These are phyloP conservation scores for Boulengeromyrus knoepffleri DNA, from an alignment of 2,113 vertebrate species.

Conservation along the genomic window DNA sequence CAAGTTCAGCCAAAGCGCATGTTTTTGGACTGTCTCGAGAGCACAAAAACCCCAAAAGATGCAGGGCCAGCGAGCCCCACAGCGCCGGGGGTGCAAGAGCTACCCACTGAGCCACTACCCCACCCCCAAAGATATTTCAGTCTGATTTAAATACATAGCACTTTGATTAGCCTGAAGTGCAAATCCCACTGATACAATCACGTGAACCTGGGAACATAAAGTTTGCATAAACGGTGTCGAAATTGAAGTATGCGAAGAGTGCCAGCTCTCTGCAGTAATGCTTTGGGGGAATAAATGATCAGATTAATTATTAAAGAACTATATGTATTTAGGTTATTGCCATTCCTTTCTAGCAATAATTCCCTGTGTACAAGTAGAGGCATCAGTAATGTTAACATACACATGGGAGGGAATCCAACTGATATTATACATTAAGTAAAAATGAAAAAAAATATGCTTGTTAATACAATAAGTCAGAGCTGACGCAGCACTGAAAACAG, in stretches of 20 bases:
- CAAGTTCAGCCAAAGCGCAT: not conserved
- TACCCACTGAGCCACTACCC: not conserved
- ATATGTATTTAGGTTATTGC: not conserved
- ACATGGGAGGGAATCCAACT: not conserved
- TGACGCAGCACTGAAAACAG: not conserved
- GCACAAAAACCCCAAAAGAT: not conserved
- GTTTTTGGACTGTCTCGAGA: not conserved
- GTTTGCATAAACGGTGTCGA: not conserved
- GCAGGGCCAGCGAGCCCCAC: not conserved
- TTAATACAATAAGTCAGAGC: not conserved
- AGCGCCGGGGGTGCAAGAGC: not conserved
- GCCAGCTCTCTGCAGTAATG: not conserved
- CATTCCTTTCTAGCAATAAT: not conserved
- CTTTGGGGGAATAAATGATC: not conserved
- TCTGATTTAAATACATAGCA: not conserved
- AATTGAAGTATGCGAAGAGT: not conserved
- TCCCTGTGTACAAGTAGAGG: not conserved
- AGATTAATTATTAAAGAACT: conserved; percentile 4
- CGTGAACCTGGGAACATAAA: not conserved
- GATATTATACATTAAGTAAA: not conserved
- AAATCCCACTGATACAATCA: not conserved
- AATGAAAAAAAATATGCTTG: not conserved
- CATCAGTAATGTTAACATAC: not conserved
- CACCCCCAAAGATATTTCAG: not conserved
- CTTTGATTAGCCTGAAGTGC: not conserved